Evolutionary conservation across 2,888 invertebrate species (phyloP), one percentile per base, ranked within the genome.

Genomic region (Xiphydria camelus): DNA sequence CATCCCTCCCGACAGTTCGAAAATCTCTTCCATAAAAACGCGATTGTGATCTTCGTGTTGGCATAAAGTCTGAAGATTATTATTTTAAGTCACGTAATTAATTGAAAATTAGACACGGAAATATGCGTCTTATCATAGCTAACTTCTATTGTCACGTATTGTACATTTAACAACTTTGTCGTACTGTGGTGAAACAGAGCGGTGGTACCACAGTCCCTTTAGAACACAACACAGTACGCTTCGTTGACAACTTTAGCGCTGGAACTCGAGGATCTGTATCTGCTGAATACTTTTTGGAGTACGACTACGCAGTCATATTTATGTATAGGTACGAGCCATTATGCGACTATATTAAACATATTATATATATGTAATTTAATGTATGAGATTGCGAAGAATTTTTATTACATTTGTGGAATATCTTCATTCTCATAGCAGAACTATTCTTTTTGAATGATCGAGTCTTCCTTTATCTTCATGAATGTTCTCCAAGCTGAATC

Each of bases 231-330:
- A 96, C 97, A 1, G 99, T 99, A 1, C 84, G 99, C 38, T 99
- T 93, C 77, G 94, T 99, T 42, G 99, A 99, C 76, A 99, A 99
- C 80, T 99, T 99, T 77, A 98, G 97, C 75, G 92, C 94, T 12
- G 99, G 99, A 33, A 94, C 90, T 0, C 82, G 98, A 55, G 99
- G 99, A 15, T 87, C 98, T 0, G 86, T 93, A 0, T 97, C 97
- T 0, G 88, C 97, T 0, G 99, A 99, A 81, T 91, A 95, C 74
- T 98, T 99, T 78, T 80, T 98, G 26, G 86, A 89, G 56, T 78
- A 82, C 53, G 88, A 85, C 26, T 98, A 96, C 76, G 88, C 90
- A 25, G 97, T 97, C 40, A 89, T 99, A 68, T 98, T 97, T 78
- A 84, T 99, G 82, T 85, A 94, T 76, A 84, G 87, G 70, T 79